Conservation (phyloP, 2,797 vertebrate species). For the Characodon lateralis region DNA sequence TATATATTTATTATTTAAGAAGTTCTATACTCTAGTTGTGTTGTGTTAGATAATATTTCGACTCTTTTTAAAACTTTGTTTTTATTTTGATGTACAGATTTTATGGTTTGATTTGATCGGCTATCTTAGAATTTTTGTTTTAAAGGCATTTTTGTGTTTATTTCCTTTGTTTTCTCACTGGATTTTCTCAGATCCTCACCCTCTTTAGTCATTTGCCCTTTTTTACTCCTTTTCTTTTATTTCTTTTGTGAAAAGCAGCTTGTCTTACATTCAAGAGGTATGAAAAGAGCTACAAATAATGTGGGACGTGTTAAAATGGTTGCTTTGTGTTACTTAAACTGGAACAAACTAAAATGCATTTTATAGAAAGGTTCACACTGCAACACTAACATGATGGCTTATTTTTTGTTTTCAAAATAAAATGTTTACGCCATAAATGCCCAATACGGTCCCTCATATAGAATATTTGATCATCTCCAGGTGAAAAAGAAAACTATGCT, state of each 20-base stretch:
- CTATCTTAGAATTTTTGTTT: neutral
- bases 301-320: neutral
- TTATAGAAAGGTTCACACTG: neutral
- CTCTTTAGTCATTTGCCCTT: neutral
- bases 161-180: neutral
- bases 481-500: too few species aligned
- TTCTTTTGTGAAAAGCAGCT: neutral
- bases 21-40: neutral
- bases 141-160: too few species aligned
- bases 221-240: neutral
- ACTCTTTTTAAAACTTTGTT: too few species aligned
- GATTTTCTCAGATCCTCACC: neutral
- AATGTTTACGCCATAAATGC: too few species aligned
- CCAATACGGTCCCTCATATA: too few species aligned
- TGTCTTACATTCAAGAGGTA: too few species aligned
- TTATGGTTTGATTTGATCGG: neutral
- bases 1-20: neutral
- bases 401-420: neutral
- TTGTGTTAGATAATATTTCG: too few species aligned
- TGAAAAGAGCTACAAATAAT: neutral
- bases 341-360: neutral
- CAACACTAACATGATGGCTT: neutral
- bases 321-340: neutral
- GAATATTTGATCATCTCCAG: too few species aligned
- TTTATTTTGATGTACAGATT: neutral